Conservation (phyloP, 2,113 vertebrate genomes). For the Anas platyrhynchos region DNA sequence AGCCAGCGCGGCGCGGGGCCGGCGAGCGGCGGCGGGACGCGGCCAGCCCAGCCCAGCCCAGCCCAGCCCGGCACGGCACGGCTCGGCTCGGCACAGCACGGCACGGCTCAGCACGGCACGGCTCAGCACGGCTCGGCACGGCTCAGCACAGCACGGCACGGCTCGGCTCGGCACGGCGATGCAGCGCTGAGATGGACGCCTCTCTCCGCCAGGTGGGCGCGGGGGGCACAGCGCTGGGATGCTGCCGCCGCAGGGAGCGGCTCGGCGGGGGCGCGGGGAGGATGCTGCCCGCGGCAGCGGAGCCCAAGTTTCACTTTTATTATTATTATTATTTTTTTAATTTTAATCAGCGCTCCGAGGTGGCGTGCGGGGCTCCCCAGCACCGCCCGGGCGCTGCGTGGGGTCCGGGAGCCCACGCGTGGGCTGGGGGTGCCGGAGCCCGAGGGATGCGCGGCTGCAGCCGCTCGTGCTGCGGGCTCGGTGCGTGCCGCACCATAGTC, state of each 20-base stretch:
- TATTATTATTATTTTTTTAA: too few relatives aligned
- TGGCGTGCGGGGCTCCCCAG: not conserved
- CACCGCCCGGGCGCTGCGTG: not conserved
- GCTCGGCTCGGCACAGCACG: too few relatives aligned
- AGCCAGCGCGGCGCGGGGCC: not conserved
- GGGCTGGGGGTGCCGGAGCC: not conserved
- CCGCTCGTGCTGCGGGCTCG: not conserved
- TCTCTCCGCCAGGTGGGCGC: not conserved
- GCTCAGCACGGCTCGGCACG: not conserved
- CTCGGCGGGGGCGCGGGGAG: too few relatives aligned
- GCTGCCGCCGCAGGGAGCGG: too few relatives aligned
- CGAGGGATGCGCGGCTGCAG: not conserved
- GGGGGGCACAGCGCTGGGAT: too few relatives aligned
- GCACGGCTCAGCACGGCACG: too few relatives aligned
- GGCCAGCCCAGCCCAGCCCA: not conserved
- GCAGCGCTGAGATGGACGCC: not conserved
- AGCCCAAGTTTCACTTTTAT: not conserved
- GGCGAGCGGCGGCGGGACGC: not conserved
- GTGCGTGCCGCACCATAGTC: slow-evolving; percentile 21
- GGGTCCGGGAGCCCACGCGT: not conserved
- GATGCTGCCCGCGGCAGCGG: not conserved
- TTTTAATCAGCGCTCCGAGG: not conserved
- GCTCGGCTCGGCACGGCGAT: not conserved
- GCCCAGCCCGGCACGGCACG: too few relatives aligned
- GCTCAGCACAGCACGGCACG: not conserved